These are phyloP conservation scores for Phaedon cochleariae DNA, from an alignment of 2,888 invertebrate species.

Conservation along the genomic window DNA sequence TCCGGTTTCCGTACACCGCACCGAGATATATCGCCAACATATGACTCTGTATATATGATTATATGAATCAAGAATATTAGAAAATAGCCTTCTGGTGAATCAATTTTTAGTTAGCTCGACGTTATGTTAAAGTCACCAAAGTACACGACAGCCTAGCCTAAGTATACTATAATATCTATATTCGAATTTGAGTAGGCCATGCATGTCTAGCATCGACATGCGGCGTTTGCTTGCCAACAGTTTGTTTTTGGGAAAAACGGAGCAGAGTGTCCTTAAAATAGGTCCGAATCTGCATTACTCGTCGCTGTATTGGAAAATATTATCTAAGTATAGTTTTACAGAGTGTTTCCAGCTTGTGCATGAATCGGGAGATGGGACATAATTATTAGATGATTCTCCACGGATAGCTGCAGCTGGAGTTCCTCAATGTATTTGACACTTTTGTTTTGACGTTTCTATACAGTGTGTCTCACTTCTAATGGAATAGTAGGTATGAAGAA, in stretches of 20 bases:
- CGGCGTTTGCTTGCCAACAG: constrained; percentile 5
- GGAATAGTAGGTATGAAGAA: no score
- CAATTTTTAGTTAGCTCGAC: constrained; percentile 55
- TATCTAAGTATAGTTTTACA: not conserved
- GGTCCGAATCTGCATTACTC: not conserved
- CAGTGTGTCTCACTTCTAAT: no score
- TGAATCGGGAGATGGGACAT: no score
- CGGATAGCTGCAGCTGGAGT: no score
- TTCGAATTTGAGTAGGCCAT: constrained; percentile 17
- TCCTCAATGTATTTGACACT: no score
- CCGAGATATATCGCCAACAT: constrained; percentile 21
- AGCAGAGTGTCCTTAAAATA: not conserved
- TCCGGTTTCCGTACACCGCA: constrained; percentile 11
- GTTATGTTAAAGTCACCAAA: constrained; percentile 17
- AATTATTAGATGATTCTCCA: no score
- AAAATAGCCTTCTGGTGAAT: constrained; percentile 66
- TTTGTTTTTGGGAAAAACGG: not conserved
- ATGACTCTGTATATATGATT: constrained; percentile 33
- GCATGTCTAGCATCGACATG: constrained; percentile 8
- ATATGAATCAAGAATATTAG: constrained; percentile 43
- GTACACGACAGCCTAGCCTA: constrained; percentile 12
- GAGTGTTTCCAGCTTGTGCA: not conserved
- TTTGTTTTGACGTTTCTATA: no score
- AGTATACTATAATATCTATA: not conserved
- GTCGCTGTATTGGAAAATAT: not conserved